These are phyloP conservation scores for Sardinella longiceps DNA, from an alignment of 2,797 vertebrate genomes.

Conservation along the genomic window DNA sequence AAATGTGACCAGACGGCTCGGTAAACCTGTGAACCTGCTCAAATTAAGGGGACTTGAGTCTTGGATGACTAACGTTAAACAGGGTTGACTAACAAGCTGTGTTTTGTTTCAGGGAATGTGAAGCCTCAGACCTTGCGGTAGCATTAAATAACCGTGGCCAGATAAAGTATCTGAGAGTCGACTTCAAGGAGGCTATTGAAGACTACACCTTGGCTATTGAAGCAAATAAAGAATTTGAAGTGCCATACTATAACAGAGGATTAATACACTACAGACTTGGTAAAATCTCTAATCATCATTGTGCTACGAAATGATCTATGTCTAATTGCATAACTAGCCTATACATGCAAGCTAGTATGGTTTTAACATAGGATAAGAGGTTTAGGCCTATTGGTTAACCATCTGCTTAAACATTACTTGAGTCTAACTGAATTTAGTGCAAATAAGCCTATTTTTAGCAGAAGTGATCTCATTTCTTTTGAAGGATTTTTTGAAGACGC, in stretches of 20 bases:
- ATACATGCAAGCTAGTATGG: not conserved
- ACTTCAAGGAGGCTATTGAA: conserved; percentile 88
- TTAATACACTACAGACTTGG: conserved; percentile 89
- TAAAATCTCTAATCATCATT: conserved; percentile 60
- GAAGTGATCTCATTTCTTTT: conserved; percentile 29
- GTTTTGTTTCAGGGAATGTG: conserved; percentile 63
- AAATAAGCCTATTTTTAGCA: not conserved
- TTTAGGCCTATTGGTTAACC: not conserved
- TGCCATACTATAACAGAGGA: conserved; percentile 92
- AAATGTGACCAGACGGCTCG: not conserved
- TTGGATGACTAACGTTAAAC: no score
- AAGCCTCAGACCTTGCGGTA: conserved; percentile 71
- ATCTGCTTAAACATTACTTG: not conserved
- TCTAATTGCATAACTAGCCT: not conserved
- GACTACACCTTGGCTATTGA: conserved; percentile 86
- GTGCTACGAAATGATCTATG: no score
- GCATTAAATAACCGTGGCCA: conserved; percentile 92
- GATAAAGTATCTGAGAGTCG: conserved; percentile 88
- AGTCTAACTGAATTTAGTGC: not conserved
- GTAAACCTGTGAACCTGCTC: not conserved
- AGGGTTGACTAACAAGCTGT: not conserved
- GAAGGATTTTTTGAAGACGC: conserved; percentile 90
- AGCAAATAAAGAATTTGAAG: conserved; percentile 76
- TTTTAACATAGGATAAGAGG: not conserved
- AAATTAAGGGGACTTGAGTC: not conserved